Evolutionary conservation across 2,797 vertebrate genomes (phyloP).

Genomic region (Eulemur mongoz): DNA sequence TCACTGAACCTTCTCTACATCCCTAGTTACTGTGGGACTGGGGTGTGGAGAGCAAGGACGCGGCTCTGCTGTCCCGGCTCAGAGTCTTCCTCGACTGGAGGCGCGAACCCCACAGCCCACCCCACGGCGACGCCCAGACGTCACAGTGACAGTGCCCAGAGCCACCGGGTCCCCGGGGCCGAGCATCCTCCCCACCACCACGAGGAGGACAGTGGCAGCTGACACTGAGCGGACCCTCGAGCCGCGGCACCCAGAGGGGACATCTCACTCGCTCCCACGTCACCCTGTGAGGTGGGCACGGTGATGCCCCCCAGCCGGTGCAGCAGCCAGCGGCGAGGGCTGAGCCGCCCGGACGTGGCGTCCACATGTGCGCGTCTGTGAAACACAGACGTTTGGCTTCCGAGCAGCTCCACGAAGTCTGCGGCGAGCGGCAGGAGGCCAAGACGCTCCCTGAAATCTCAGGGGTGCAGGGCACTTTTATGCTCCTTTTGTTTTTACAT

Average conservation of each 20-base stretch:
- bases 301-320: not conserved
- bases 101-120: not conserved
- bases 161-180: accelerated
- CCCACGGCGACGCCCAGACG: not conserved
- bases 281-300: accelerated
- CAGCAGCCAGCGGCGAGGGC: not conserved
- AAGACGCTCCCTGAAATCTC: not conserved
- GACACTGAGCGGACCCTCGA: not conserved
- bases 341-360: not conserved
- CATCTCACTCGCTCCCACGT: accelerated
- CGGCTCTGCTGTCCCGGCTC: not conserved
- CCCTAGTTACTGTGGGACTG: not conserved
- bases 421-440: too few species aligned
- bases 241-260: accelerated
- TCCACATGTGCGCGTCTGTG: not conserved
- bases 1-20: not conserved
- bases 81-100: not conserved
- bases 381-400: not conserved
- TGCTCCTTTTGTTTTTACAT: not conserved
- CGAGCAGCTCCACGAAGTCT: not conserved
- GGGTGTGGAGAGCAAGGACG: not conserved
- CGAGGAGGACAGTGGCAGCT: too few species aligned
- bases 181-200: not conserved
- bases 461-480: not conserved
- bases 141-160: not conserved